phyloP scores from a whole-genome alignment of 2,888 invertebrate species.

The Oxytorus armatus region DNA sequence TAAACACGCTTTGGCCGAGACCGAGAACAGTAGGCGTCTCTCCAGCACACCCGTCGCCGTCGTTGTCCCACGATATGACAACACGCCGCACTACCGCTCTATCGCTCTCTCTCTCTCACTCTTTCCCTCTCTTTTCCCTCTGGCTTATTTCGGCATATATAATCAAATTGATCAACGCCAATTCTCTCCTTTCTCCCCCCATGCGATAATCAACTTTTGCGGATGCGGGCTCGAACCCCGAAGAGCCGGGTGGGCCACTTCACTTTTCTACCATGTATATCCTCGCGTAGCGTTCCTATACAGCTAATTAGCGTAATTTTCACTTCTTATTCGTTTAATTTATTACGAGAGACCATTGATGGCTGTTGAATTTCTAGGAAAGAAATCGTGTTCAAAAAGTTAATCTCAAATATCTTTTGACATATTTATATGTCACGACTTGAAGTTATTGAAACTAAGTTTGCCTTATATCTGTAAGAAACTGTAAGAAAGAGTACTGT shows the following conservation, averaged over 20 bases:
- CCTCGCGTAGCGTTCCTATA: slow-evolving; percentile 1
- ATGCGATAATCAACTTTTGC: slow-evolving; percentile 68
- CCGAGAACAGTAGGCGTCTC: slow-evolving; percentile 1
- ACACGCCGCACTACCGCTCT: slow-evolving; percentile 29
- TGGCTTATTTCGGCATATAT: slow-evolving; percentile 57
- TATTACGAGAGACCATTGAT: too few species aligned
- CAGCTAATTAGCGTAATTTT: slow-evolving; percentile 20
- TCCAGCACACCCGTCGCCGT: slow-evolving; percentile 9
- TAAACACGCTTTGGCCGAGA: slow-evolving; percentile 23
- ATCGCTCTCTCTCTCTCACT: slow-evolving; percentile 24
- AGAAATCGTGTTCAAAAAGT: not conserved
- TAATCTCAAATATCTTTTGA: too few species aligned
- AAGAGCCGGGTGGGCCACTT: slow-evolving; percentile 37
- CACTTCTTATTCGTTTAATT: not conserved
- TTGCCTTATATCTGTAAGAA: too few species aligned
- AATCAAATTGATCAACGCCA: slow-evolving; percentile 66
- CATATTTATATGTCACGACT: too few species aligned
- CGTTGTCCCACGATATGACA: slow-evolving; percentile 46
- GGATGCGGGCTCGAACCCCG: slow-evolving; percentile 59
- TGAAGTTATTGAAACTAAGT: too few species aligned
- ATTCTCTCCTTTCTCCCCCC: slow-evolving; percentile 50
- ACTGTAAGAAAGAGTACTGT: too few species aligned
- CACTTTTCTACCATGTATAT: slow-evolving; percentile 14
- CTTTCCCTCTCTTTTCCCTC: slow-evolving; percentile 5
- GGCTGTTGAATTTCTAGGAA: slow-evolving; percentile 7